These are phyloP conservation scores for Dicyrtomina minuta DNA, from an alignment of 2,888 invertebrate genomes.

Conservation along the genomic window DNA sequence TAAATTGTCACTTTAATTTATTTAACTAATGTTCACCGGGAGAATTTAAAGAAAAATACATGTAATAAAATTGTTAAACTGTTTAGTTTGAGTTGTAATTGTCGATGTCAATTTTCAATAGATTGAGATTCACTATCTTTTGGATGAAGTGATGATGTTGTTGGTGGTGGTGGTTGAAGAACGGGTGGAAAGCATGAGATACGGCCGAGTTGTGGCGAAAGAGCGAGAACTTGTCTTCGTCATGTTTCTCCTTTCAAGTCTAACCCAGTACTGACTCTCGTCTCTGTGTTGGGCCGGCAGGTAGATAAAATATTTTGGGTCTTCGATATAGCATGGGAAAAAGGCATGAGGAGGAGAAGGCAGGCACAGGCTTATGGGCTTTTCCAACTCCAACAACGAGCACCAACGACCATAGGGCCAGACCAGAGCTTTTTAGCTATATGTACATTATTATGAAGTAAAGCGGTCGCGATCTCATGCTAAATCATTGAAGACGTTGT, in stretches of 20 bases:
- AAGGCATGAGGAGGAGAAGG: no score
- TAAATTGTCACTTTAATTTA: no score
- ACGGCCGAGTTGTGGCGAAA: conserved; percentile 28
- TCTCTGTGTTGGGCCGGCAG: not conserved
- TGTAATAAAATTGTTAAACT: not conserved
- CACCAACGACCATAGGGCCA: not conserved
- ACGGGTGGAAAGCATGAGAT: conserved; percentile 27
- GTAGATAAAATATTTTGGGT: conserved; percentile 6
- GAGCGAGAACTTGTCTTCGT: conserved; percentile 14
- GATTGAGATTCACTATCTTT: conserved; percentile 15
- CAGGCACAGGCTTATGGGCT: no score
- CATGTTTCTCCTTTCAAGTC: conserved; percentile 41
- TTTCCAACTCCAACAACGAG: not conserved
- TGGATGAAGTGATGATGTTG: no score
- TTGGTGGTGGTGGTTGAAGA: conserved; percentile 14
- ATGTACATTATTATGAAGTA: no score
- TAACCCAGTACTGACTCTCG: conserved; percentile 34
- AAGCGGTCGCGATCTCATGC: no score
- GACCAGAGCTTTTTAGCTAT: no score
- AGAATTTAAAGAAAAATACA: not conserved
- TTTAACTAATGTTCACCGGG: no score
- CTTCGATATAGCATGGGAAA: no score
- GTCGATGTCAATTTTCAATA: not conserved
- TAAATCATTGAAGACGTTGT: no score
- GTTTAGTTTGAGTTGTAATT: conserved; percentile 1